Conservation (phyloP, 2,113 vertebrate species). For the Trinectes maculatus region DNA sequence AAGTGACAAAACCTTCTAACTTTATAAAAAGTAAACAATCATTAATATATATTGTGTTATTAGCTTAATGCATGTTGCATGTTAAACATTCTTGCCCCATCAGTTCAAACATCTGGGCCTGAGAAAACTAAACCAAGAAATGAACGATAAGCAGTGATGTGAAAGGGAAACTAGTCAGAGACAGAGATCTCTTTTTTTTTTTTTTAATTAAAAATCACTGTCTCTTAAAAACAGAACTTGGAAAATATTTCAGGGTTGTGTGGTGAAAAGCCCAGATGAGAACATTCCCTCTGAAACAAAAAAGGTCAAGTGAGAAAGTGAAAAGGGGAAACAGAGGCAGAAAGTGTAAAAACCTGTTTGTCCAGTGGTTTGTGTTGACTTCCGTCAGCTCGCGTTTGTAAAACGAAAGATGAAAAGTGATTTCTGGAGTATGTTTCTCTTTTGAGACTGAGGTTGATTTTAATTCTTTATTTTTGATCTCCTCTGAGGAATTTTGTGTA, state of each 20-base stretch:
- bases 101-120: too few relatives aligned
- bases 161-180: not conserved
- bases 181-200: not conserved
- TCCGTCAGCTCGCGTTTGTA: constrained; percentile 21
- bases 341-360: constrained; percentile 31
- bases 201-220: not conserved
- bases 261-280: constrained; percentile 9
- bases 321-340: constrained; percentile 6
- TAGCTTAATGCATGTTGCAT: too few relatives aligned
- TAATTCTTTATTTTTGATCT: too few relatives aligned
- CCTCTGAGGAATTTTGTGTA: too few relatives aligned
- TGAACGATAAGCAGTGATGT: not conserved
- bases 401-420: constrained; percentile 49
- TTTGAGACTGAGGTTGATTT: constrained; percentile 6
- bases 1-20: too few relatives aligned
- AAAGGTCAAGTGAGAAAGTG: constrained; percentile 20
- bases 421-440: constrained; percentile 5
- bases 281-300: not conserved
- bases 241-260: not conserved
- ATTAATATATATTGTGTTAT: too few relatives aligned
- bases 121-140: too few relatives aligned
- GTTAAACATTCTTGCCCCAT: too few relatives aligned
- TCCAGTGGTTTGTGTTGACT: not conserved
- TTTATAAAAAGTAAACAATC: too few relatives aligned
- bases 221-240: not conserved